Base-by-base conservation (phyloP, 2,113 vertebrate genomes). In the Polyodon spathula region DNA sequence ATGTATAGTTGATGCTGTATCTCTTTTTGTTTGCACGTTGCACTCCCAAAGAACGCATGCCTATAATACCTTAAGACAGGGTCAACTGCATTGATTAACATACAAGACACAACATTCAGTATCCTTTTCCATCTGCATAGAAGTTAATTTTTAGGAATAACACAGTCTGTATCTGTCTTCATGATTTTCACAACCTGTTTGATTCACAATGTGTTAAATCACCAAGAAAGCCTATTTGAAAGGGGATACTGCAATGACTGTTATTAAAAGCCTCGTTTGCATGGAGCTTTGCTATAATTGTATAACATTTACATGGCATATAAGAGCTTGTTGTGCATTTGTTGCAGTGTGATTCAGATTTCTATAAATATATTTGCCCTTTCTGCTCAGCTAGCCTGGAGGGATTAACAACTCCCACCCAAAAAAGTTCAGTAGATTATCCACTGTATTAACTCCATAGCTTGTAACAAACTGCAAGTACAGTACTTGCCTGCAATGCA, bases 341-440 rank as follows among this genome's bases (percentile, higher is more conserved):
- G 75, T 79, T 81, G 78, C 73, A 73, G 81, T 83, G 83, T 86
- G 86, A 91, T 88, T 89, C 80, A 84, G 82, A 90, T 80, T 51
- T 77, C 86, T 90, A 92, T 92, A 92, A 91, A 94, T 92, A 92
- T 81, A 84, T 86, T 89, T 94, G 89, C 86, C 90, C 90, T 93
- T 90, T 88, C 86, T 84, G 76, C 84, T 81, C 71, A 80, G 86
- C 82, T 89, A 56, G 76, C 85, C 82, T 76, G 65, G 37, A 68
- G 87, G 78, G 86, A 90, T 91, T 90, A 94, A 78, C 86, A 85
- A 86, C 75, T 84, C 83, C 65, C 78, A 75, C 77, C 79, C 70
- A 73, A 85, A 71, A 67, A 85, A 85, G 79, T 84, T 83, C 75
- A 75, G 81, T 80, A 83, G 80, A 84, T 82, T 82, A 87, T 87